Evolutionary conservation across 2,113 vertebrate genomes (phyloP).

Genomic region (Verasper variegatus): DNA sequence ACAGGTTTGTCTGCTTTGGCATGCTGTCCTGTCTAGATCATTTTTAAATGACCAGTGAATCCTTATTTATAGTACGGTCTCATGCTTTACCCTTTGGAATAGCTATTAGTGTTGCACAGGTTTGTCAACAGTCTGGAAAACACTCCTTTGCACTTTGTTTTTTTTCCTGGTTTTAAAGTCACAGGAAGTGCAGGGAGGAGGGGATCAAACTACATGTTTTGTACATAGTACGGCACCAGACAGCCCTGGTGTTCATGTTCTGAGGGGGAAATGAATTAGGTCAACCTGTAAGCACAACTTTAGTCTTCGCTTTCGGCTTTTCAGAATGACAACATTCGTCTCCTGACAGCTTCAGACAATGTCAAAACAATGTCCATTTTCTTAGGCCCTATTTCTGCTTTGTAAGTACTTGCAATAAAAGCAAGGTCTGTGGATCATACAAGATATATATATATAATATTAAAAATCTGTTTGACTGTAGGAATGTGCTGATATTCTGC

Average conservation of each 20-base stretch:
- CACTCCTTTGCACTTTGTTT: background rate
- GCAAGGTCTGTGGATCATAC: background rate
- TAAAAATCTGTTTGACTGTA: background rate
- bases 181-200: background rate
- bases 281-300: background rate
- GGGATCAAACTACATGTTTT: background rate
- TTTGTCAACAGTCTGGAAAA: background rate
- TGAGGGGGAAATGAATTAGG: background rate
- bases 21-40: background rate
- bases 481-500: conserved; percentile 21
- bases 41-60: background rate
- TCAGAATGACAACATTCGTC: background rate
- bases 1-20: conserved; percentile 37
- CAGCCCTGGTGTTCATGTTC: background rate
- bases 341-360: background rate
- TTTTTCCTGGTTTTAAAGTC: background rate
- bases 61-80: background rate
- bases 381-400: no score
- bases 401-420: no score
- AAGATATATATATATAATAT: background rate
- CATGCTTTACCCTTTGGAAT: background rate
- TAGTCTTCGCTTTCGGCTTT: background rate
- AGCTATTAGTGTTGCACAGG: background rate
- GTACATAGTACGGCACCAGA: background rate
- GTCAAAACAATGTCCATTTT: background rate